Percentiles rank a stretch among this genome's conserved stretches.
Conservation (phyloP, 2,113 vertebrate genomes). For the Spheniscus mendiculus region DNA sequence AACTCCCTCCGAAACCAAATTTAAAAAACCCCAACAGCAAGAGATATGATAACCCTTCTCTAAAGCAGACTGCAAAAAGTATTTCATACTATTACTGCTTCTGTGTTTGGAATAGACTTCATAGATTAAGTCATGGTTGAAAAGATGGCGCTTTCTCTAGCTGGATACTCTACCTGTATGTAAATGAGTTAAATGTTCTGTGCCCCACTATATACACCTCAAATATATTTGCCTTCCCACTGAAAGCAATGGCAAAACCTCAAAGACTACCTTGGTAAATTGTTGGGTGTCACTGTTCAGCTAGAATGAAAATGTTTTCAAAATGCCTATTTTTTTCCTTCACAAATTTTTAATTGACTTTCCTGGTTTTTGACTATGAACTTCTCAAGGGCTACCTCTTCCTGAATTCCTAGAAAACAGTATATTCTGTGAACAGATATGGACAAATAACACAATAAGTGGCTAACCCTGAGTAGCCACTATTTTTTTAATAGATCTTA, state of each 20-base stretch:
- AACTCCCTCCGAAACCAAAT: neutral
- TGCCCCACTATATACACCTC: neutral
- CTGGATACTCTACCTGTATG: neutral
- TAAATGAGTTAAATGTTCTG: neutral
- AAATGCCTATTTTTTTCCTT: neutral
- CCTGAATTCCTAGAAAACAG: neutral
- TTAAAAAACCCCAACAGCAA: fast-evolving
- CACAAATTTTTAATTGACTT: neutral
- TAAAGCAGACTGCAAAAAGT: neutral
- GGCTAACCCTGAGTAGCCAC: neutral
- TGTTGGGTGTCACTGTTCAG: neutral
- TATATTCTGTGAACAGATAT: neutral
- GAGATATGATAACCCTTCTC: neutral
- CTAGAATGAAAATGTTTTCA: neutral
- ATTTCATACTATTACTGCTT: neutral
- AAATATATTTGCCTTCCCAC: neutral
- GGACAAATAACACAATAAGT: neutral
- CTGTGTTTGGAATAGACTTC: neutral
- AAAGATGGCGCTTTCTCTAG: neutral
- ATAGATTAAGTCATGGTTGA: neutral
- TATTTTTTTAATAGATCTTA: neutral
- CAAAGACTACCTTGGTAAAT: neutral
- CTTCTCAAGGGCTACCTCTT: neutral
- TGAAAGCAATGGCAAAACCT: neutral
- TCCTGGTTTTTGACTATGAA: neutral